Base-by-base conservation (phyloP, 2,888 invertebrate species). In the Andrena bucephala region DNA sequence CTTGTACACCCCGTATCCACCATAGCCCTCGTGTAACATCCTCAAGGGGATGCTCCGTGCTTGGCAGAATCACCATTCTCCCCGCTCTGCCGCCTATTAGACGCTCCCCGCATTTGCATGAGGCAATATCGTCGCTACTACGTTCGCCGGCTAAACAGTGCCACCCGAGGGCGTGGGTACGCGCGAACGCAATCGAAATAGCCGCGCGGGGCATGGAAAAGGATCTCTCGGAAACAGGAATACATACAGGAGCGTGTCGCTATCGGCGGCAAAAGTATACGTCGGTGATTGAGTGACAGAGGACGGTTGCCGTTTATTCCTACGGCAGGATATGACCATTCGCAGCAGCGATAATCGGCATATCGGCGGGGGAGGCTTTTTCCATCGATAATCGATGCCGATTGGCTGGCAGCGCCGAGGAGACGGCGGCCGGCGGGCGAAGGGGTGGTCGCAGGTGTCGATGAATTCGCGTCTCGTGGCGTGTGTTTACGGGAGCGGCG, bases 381-480 rank as follows among this genome's bases (percentile, higher is more conserved):
- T 10, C 27, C 80, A 82, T 82, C 76, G 82, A 75, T 82, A 67
- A 82, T 82, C 81, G 69, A 82, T 75, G 68, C 52, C 36, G 65
- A 75, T 77, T 69, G 68, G 42, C 10, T 20, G 5, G 63, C n/a
- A n/a, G 50, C 13, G 13, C 31, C 54, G 48, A 62, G 78, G 67
- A 7, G 10, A 16, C 2, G 20, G 31, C 24, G 13, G 50, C 6
- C 1, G 16, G 10, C 27, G 1, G 10, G 16, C 3, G 70, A n/a
- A 10, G 24, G 20, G 8, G 27, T 6, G 65, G 1, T 7, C 6
- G 29, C 48, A 59, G 78, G 67, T 69, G 79, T 74, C 59, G 54
- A 67, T 31, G 24, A 27, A 29, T 13, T 59, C 59, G 63, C 24
- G 76, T 75, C 13, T 42, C 42, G 13, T 13, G 42, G 42, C 42